Evolutionary conservation across 30 jellyfish, hydroid and myxozoan genomes (phyloP), one percentile per base, ranked within the genome.

Genomic region (Turritopsis dohrnii): DNA sequence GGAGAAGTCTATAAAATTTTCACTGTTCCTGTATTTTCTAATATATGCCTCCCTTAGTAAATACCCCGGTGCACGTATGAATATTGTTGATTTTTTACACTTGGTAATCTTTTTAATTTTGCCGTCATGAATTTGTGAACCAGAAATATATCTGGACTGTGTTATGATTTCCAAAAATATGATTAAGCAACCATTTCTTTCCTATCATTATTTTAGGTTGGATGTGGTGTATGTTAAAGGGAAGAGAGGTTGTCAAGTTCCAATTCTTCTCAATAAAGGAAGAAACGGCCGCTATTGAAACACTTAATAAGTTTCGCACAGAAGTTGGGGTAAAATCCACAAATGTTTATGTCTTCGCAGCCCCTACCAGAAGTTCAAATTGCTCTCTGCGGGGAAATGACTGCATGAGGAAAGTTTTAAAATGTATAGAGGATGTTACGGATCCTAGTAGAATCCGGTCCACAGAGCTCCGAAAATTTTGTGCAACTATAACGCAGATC

Each of bases 401-500:
- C 66, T 84, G 90, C 90, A 74, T 84, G 72, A 79, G 83, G 16
- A 72, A 53, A 71, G 86, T 54, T 29, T 28, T 81, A 29, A 54
- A 52, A 7, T 13, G 41, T 23, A n/a, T 74, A 21, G 83, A 74
- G 9, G 83, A 71, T 21, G 52, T 84, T 25, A 66, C 29, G 23
- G 23, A 65, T 69, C 90, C 90, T 19, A 86, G 65, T 21, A 53
- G 75, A 22, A 84, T 84, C 26, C 82, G 75, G 66, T 71, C 86
- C 74, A 84, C 90, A 71, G 69, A 74, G 29, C 85, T 84, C 21
- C 29, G 90, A 60, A 84, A 84, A 53, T 84, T 21, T 65, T 81
- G 82, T 74, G 90, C 90, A 3, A 84, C 90, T 1, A 86, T 84
- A 19, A 72, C 90, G 19, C 90, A 84, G 71, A 84, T 84, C 28